Conservation (phyloP, 2,888 invertebrate genomes). For the Limnephilus lunatus region DNA sequence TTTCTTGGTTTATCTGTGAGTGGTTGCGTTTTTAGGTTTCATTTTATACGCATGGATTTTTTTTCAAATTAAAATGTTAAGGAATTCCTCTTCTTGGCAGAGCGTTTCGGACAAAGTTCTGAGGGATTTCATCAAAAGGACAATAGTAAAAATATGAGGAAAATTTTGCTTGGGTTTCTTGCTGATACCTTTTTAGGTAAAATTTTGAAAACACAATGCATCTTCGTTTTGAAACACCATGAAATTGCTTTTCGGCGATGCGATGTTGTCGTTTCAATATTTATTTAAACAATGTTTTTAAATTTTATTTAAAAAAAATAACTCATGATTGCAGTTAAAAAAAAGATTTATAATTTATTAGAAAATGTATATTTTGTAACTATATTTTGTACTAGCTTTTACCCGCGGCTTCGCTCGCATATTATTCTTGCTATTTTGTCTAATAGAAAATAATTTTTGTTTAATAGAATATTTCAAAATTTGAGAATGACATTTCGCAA, state of each 20-base stretch:
- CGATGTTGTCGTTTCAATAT: slow-evolving; percentile 20
- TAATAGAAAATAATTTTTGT: too few relatives aligned
- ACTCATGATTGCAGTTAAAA: neutral
- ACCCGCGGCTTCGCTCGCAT: too few relatives aligned
- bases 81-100: slow-evolving; percentile 17
- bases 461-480: too few relatives aligned
- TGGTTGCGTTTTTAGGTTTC: neutral
- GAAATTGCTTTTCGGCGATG: slow-evolving; percentile 4
- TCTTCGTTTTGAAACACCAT: neutral
- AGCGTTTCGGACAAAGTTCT: neutral
- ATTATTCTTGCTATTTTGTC: too few relatives aligned
- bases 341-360: too few relatives aligned
- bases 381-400: too few relatives aligned
- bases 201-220: neutral
- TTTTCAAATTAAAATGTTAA: slow-evolving; percentile 37
- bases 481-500: too few relatives aligned
- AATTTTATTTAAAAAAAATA: neutral
- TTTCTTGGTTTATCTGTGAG: neutral
- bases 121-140: neutral
- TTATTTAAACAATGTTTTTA: neutral
- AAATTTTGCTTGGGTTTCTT: neutral
- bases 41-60: slow-evolving; percentile 44
- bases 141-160: neutral
- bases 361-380: too few relatives aligned
- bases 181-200: neutral